Evolutionary conservation across 1,140 invertebrate species (phyloP).

Genomic region (Oscheius sp.): DNA sequence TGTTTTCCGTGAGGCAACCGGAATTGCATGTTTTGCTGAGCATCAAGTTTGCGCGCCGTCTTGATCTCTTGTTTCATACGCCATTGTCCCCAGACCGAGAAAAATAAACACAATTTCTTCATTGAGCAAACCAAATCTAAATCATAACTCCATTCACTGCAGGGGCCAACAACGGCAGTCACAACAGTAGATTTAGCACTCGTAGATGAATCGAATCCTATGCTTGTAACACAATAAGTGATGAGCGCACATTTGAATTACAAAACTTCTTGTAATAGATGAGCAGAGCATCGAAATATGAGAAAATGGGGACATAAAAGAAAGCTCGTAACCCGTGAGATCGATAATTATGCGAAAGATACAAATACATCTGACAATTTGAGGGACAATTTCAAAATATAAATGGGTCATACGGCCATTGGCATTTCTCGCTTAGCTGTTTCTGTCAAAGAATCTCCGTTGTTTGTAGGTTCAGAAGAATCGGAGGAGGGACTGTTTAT

Average conservation of each 20-base stretch:
- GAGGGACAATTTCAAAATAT: background rate
- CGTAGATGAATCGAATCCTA: constrained; percentile 3
- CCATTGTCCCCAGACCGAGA: too few relatives aligned
- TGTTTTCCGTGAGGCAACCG: too few relatives aligned
- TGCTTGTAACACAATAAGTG: too few relatives aligned
- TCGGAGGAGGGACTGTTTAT: background rate
- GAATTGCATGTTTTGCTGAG: too few relatives aligned
- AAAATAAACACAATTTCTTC: too few relatives aligned
- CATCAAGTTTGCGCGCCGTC: too few relatives aligned
- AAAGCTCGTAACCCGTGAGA: background rate
- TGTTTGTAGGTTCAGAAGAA: background rate
- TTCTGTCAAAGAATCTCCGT: background rate
- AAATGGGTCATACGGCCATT: background rate
- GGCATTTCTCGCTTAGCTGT: constrained; percentile 1
- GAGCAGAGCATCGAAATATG: background rate
- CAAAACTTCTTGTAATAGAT: background rate
- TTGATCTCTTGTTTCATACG: too few relatives aligned
- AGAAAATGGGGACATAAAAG: background rate
- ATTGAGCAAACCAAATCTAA: too few relatives aligned
- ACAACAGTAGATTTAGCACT: constrained; percentile 10
- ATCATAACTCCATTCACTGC: too few relatives aligned
- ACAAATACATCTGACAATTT: background rate
- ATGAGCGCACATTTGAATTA: background rate
- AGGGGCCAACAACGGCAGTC: background rate
- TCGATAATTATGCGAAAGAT: background rate